These are phyloP conservation scores for Macrostomum lignano DNA, from an alignment of 1,140 invertebrate species.

Conservation along the genomic window DNA sequence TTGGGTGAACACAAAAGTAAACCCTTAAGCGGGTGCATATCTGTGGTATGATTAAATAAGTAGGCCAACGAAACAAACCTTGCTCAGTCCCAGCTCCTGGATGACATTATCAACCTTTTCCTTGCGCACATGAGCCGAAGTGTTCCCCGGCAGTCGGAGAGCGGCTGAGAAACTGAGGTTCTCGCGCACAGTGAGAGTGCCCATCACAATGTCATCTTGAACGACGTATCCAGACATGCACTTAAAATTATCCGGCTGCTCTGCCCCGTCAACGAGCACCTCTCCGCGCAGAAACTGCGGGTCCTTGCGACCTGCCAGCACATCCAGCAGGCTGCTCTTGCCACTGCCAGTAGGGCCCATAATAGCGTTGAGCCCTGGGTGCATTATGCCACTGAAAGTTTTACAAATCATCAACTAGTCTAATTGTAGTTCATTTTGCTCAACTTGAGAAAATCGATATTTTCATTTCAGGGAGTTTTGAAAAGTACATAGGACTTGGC, in stretches of 20 bases:
- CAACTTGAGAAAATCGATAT: too few species aligned
- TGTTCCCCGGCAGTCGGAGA: slow-evolving; percentile 12
- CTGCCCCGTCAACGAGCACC: slow-evolving; percentile 19
- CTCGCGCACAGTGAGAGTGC: slow-evolving; percentile 12
- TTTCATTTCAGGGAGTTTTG: too few species aligned
- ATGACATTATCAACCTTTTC: slow-evolving; percentile 16
- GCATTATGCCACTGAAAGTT: slow-evolving; percentile 1
- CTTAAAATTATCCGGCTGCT: slow-evolving; percentile 22
- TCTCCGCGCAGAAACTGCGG: slow-evolving; percentile 14
- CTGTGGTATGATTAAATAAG: too few species aligned
- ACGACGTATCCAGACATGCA: slow-evolving; percentile 26
- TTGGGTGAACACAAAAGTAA: too few species aligned
- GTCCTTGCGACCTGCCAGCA: slow-evolving; percentile 23
- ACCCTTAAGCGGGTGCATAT: too few species aligned
- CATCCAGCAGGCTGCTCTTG: slow-evolving; percentile 19
- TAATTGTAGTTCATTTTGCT: slow-evolving; percentile 1
- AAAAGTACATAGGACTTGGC: too few species aligned
- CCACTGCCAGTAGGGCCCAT: slow-evolving; percentile 7
- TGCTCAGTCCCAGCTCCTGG: slow-evolving; percentile 15
- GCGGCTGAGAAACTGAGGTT: slow-evolving; percentile 23
- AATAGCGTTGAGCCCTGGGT: slow-evolving; percentile 5
- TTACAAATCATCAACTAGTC: not conserved
- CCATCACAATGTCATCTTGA: slow-evolving; percentile 14
- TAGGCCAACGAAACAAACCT: too few species aligned
- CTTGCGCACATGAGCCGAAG: slow-evolving; percentile 10